Conservation (phyloP, 1,140 invertebrate species). For the Lepidostoma basale region DNA sequence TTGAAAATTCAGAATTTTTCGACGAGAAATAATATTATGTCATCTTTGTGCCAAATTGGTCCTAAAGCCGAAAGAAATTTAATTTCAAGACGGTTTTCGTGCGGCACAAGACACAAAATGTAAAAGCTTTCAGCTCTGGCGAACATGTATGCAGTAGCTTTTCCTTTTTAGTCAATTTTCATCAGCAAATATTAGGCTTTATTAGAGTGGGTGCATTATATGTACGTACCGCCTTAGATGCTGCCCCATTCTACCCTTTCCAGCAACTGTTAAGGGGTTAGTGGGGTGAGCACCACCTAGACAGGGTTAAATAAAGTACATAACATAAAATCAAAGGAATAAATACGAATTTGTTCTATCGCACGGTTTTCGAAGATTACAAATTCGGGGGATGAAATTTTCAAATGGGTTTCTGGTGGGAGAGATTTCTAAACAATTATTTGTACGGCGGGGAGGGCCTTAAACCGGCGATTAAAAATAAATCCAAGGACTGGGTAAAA, state of each 20-base stretch:
- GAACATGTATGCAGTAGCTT: conserved; percentile 19
- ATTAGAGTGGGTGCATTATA: conserved; percentile 43
- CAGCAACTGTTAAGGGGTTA: conserved; percentile 39
- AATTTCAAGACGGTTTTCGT: background rate
- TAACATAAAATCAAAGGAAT: conserved; percentile 46
- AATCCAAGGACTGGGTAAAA: conserved; percentile 20
- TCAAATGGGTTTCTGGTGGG: conserved; percentile 38
- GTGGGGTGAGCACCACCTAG: conserved; percentile 17
- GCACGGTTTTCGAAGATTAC: conserved; percentile 45
- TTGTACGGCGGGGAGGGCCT: conserved; percentile 39
- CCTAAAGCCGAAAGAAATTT: too few relatives aligned
- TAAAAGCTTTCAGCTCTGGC: conserved; percentile 11
- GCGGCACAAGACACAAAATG: background rate
- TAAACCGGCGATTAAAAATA: conserved; percentile 34
- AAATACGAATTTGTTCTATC: conserved; percentile 46
- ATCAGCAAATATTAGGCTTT: conserved; percentile 47
- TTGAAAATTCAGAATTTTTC: too few relatives aligned
- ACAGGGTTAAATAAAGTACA: conserved; percentile 40
- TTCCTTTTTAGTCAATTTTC: conserved; percentile 48
- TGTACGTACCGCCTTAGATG: background rate
- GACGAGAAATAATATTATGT: too few relatives aligned
- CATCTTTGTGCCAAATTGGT: too few relatives aligned
- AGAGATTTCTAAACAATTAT: conserved; percentile 46
- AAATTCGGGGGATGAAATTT: conserved; percentile 43
- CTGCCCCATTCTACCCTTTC: background rate